phyloP scores from a whole-genome alignment of 2,797 vertebrate species.

The Loris lydekkerianus region DNA sequence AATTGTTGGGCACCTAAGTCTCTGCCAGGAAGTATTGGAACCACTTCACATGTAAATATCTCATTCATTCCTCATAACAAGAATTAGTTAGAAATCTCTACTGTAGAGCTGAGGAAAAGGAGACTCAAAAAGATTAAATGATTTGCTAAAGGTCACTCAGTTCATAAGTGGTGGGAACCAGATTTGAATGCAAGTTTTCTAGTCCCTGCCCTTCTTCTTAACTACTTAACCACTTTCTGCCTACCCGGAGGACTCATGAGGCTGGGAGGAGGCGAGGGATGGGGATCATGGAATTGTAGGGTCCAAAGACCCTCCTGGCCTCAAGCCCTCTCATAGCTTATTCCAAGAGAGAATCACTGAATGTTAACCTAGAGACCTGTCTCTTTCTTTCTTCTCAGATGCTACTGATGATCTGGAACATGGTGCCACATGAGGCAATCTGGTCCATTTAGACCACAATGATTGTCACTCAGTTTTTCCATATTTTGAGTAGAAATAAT shows the following conservation, averaged over 20 bases:
- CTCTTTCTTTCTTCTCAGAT: conserved; percentile 28
- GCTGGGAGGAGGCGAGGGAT: background rate
- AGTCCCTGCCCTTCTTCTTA: background rate
- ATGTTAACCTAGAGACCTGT: background rate
- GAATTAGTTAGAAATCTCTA: background rate
- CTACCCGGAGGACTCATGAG: background rate
- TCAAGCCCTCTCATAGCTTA: rapidly evolving
- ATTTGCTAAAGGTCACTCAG: background rate
- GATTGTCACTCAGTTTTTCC: conserved; percentile 53
- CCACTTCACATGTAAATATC: background rate
- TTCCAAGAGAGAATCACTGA: background rate
- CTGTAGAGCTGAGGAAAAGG: background rate
- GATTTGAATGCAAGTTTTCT: background rate
- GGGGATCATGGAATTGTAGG: background rate
- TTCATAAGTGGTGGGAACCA: background rate
- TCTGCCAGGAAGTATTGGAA: background rate
- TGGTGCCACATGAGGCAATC: conserved; percentile 51
- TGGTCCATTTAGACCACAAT: conserved; percentile 60
- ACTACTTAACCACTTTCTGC: background rate
- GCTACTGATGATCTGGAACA: conserved; percentile 57
- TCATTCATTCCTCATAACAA: background rate
- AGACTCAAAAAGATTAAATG: background rate
- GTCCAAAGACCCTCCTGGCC: background rate
- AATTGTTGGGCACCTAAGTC: background rate
- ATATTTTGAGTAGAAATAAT: conserved; percentile 69